These are phyloP conservation scores for Drosophila chauvacae DNA, from an alignment of 1,140 invertebrate species.

Conservation along the genomic window DNA sequence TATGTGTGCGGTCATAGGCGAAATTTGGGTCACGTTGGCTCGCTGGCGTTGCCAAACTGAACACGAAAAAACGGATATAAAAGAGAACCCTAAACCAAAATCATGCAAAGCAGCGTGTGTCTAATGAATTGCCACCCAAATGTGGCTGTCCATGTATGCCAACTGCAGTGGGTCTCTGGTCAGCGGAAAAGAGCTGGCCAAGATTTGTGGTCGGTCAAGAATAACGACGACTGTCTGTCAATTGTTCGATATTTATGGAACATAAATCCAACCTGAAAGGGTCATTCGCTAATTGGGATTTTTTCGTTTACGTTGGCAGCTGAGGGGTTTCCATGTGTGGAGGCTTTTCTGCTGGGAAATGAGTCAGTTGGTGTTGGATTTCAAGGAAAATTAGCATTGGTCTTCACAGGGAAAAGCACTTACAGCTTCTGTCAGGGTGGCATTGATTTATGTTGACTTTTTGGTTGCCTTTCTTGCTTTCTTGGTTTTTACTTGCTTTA, in stretches of 20 bases:
- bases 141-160: slow-evolving; percentile 11
- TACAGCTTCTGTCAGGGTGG: slow-evolving; percentile 6
- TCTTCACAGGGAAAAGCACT: neutral
- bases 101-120: slow-evolving; percentile 77
- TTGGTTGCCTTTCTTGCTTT: neutral
- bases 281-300: slow-evolving; percentile 47
- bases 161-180: neutral
- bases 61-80: slow-evolving; percentile 12
- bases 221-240: slow-evolving; percentile 47
- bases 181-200: slow-evolving; percentile 24
- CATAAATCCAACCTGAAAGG: slow-evolving; percentile 52
- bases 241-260: slow-evolving; percentile 47
- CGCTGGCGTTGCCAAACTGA: slow-evolving; percentile 43
- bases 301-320: slow-evolving; percentile 9
- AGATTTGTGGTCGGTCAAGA: slow-evolving; percentile 41
- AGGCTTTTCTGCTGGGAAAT: slow-evolving; percentile 13
- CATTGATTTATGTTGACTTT: neutral
- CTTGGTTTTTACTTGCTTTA: no score
- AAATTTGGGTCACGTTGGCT: slow-evolving; percentile 76
- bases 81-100: slow-evolving; percentile 49
- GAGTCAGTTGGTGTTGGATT: slow-evolving; percentile 4
- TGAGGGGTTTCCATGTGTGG: neutral
- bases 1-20: slow-evolving; percentile 34
- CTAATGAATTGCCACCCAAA: slow-evolving; percentile 70
- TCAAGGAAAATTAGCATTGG: neutral